These are phyloP conservation scores for Mnemiopsis leidyi DNA, from an alignment of 37 sponge, comb jelly and placozoan genomes.

Conservation along the genomic window DNA sequence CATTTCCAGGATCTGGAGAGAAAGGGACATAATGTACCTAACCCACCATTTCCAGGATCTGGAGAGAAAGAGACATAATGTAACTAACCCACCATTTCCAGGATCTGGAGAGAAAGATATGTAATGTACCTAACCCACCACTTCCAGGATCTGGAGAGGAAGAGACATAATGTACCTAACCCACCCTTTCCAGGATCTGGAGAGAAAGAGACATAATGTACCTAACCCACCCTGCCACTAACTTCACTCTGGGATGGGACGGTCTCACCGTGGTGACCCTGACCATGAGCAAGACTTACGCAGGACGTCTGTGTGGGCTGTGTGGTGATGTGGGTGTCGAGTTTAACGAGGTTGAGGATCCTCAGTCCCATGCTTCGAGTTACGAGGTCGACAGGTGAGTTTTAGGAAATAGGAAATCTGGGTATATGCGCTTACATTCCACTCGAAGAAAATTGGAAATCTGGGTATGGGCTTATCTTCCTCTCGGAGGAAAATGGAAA, in stretches of 20 bases:
- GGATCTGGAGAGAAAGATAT: constrained; percentile 29
- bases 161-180: background rate
- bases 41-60: too few species aligned
- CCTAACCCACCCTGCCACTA: constrained; percentile 54
- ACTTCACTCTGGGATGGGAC: constrained; percentile 63
- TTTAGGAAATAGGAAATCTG: background rate
- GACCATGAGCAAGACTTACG: constrained; percentile 57
- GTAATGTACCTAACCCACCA: constrained; percentile 19
- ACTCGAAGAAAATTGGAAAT: too few species aligned
- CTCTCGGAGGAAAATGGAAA: too few species aligned
- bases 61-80: background rate
- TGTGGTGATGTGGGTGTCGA: constrained; percentile 53
- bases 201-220: background rate
- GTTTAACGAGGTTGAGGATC: constrained; percentile 36
- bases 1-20: too few species aligned
- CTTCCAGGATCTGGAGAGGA: too few species aligned
- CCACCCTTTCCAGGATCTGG: constrained; percentile 26
- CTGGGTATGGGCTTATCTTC: too few species aligned
- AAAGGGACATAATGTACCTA: too few species aligned
- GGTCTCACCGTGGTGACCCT: constrained; percentile 51
- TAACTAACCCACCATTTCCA: constrained; percentile 33
- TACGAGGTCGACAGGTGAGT: constrained; percentile 60
- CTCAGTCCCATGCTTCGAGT: background rate
- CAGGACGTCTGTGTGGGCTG: constrained; percentile 52
- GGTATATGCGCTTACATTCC: too few species aligned